Percentiles rank a stretch among this genome's conserved stretches.
Conservation (phyloP, 2,113 vertebrate species). For the Cebidichthys violaceus region DNA sequence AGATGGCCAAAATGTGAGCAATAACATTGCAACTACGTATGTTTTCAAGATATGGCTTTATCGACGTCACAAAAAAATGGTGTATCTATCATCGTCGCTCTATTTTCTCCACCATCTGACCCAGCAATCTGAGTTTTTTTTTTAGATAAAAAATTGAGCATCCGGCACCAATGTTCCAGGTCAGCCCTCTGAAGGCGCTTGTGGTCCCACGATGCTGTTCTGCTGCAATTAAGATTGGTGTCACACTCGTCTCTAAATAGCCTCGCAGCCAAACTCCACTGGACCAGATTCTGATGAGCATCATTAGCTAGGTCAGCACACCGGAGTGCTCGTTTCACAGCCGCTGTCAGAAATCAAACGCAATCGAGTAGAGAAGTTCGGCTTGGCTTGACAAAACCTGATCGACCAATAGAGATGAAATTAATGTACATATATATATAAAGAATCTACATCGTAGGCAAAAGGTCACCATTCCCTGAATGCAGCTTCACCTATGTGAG, state of each 20-base stretch:
- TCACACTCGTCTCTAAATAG: constrained; percentile 75
- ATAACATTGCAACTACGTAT: background rate
- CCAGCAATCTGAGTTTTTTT: constrained; percentile 75
- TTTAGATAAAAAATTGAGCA: constrained; percentile 74
- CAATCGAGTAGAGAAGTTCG: background rate
- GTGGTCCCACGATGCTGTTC: constrained; percentile 57
- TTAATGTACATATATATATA: background rate
- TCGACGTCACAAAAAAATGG: background rate
- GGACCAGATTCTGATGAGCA: constrained; percentile 63
- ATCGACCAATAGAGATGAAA: background rate
- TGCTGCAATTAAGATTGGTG: constrained; percentile 74
- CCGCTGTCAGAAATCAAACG: background rate
- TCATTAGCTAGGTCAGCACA: constrained; percentile 50
- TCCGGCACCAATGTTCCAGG: constrained; percentile 71
- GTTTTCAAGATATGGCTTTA: background rate
- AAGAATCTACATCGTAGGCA: background rate
- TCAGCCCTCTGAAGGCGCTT: constrained; percentile 69
- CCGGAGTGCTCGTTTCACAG: background rate
- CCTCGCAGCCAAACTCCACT: constrained; percentile 47
- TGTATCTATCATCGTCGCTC: constrained; percentile 25
- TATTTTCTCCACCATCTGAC: too few relatives aligned
- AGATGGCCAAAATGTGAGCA: background rate
- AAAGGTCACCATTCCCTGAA: background rate
- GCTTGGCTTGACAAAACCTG: background rate
- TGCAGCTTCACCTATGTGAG: background rate